These are phyloP conservation scores for Anoplophora glabripennis DNA, from an alignment of 1,140 invertebrate species.

Conservation along the genomic window DNA sequence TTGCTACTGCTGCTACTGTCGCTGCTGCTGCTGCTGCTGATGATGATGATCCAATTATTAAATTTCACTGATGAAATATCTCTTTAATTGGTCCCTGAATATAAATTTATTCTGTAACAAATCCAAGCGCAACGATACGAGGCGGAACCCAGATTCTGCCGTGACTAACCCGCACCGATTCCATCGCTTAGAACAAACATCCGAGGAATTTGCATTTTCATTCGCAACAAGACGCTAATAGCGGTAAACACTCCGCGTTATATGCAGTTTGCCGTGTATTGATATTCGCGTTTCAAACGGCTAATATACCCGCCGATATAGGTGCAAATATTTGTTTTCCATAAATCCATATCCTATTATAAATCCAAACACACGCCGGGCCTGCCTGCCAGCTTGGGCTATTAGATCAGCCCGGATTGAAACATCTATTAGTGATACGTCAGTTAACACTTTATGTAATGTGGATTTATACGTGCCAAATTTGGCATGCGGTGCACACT, in stretches of 20 bases:
- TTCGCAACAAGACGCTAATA: slow-evolving; percentile 6
- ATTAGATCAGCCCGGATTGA: slow-evolving; percentile 1
- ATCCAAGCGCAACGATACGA: no score
- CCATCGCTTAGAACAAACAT: no score
- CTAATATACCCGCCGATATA: slow-evolving; percentile 1
- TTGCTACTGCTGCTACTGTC: no score
- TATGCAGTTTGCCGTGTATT: slow-evolving; percentile 1
- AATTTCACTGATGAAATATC: no score
- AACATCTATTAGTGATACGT: slow-evolving; percentile 5
- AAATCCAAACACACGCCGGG: background rate
- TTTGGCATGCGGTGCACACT: no score
- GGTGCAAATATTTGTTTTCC: slow-evolving; percentile 15
- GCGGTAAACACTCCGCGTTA: slow-evolving; percentile 1
- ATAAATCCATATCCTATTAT: slow-evolving; percentile 10
- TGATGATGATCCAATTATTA: no score
- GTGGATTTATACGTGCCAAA: background rate
- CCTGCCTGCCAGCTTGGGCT: background rate
- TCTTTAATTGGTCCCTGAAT: no score
- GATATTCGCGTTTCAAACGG: slow-evolving; percentile 5
- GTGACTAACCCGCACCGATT: no score
- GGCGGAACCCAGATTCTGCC: no score
- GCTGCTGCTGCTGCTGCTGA: no score
- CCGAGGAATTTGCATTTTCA: no score
- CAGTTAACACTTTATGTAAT: background rate
- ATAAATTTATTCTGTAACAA: no score